Evolutionary conservation across 2,797 vertebrate species (phyloP), one percentile per base, ranked within the genome.

Genomic region (Phalloptychus januarius): DNA sequence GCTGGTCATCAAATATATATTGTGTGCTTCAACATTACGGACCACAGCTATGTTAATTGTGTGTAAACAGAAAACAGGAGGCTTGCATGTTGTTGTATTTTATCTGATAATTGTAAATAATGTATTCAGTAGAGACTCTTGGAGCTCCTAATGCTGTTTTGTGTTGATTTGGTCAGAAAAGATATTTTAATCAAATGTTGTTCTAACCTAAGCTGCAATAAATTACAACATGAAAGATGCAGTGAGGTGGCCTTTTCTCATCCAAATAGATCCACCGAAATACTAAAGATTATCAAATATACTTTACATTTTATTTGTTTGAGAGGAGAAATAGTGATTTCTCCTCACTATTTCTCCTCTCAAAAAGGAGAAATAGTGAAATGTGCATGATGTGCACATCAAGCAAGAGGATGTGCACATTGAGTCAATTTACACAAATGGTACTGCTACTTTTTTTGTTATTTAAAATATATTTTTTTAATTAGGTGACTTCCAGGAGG

Each of bases 71-170:
- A n/a, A 80, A 77, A 72, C 31, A 67, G 12, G 12, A 25, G 2
- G 6, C 25, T 80, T 20, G 56, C 71, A 67, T 73, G 42, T 54
- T 46, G 23, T 74, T 76, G 46, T 50, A 33, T 50, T 79, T 10
- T 74, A 5, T 33, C 75, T 89, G 82, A 79, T 88, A 73, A 87
- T 87, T 89, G 81, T 86, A 80, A 76, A 79, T 56, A 67, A 80
- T 72, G n/a, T 89, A 72, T 75, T 79, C 48, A 88, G 80, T 87
- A 77, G 89, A 79, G 44, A 72, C 61, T 2, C 45, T 58, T 72
- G 52, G 63, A 44, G 7, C 48, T 84, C 23, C 70, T 50, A 36
- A 8, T 80, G 31, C 23, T 61, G 36, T 40, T 69, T 69, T 42
- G 23, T 4, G n/a, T 69, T 69, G 23, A 23, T 52, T 33, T 61